Evolutionary conservation across 2,888 invertebrate species (phyloP), one percentile per base, ranked within the genome.

Genomic region (Cyaniris semiargus): DNA sequence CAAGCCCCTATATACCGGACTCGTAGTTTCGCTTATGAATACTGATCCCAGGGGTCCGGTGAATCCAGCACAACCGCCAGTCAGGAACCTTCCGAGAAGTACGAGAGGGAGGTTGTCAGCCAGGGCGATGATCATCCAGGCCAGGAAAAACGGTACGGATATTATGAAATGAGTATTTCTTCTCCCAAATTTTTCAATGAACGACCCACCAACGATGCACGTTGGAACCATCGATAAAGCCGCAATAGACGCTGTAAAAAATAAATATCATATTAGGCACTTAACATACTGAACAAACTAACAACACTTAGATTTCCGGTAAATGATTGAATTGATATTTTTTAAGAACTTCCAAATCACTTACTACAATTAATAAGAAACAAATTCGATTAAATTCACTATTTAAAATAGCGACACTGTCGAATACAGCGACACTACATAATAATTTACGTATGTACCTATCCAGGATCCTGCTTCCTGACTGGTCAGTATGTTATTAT

Each of bases 111-210:
- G 74, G 27, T 74, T 74, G 18, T 74, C 48, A 15, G 74, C 74
- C 8, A 53, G 23, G 8, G 53, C 74, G 18, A 74, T 74, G 18
- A 74, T 48, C 23, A 74, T 74, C 74, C 74, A 74, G 53, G 48
- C 74, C 48, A 74, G 8, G 18, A 74, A 74, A 27, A 74, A 74
- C 3, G 74, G 74, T 7, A 44, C 13, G 18, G 23, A 23, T 23
- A 74, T 23, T 8, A 74, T 74, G 27, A 48, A 74, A 53, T 74
- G 74, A 23, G 74, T 27, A 13, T 74, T 74, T 74, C 53, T 23
- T 27, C 74, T 74, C 1, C 74, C 74, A 6, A 74, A 74, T 27
- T 74, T 74, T 48, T 74, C 74, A 21, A 74, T 74, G 7, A 74
- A 0, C 13, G 27, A 74, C 3, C 74, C 74, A 23, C 74, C 74